A percentile compares a stretch with the other conserved stretches of the same genome.
phyloP scores from a whole-genome alignment of 2,113 vertebrate species.

The Dromiciops gliroides region DNA sequence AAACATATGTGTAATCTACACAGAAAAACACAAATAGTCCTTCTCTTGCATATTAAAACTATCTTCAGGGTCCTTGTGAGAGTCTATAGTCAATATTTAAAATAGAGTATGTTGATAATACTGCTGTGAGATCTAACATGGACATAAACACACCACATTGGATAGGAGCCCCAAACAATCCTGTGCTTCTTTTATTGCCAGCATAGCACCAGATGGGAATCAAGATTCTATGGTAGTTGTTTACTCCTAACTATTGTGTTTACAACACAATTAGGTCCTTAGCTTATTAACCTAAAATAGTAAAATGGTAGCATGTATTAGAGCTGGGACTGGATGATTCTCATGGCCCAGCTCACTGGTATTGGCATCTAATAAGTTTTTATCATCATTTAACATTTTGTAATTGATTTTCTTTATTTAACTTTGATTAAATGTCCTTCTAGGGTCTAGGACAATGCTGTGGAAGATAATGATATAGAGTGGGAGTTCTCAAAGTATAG shows the following conservation, averaged over 20 bases:
- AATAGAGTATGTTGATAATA: background rate
- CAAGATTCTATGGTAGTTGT: background rate
- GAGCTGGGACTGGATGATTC: background rate
- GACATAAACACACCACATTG: background rate
- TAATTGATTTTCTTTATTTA: background rate
- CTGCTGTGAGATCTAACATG: background rate
- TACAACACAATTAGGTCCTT: background rate
- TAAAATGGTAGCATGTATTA: background rate
- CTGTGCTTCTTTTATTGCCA: background rate
- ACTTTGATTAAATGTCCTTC: background rate
- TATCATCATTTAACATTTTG: background rate
- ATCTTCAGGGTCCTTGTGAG: background rate
- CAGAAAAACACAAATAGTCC: background rate
- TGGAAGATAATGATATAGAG: background rate
- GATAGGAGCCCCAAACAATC: background rate
- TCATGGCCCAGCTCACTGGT: background rate
- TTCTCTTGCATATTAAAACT: background rate
- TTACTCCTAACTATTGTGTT: background rate
- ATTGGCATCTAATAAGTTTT: background rate
- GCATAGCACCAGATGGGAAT: background rate
- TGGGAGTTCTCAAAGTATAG: background rate
- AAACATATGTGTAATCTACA: background rate
- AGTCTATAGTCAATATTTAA: background rate
- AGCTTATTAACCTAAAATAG: background rate
- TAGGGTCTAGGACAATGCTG: background rate